A percentile compares a stretch with the other conserved stretches of the same genome.
These are phyloP conservation scores for Parapsyche elsis DNA, from an alignment of 1,140 invertebrate genomes.

Conservation along the genomic window DNA sequence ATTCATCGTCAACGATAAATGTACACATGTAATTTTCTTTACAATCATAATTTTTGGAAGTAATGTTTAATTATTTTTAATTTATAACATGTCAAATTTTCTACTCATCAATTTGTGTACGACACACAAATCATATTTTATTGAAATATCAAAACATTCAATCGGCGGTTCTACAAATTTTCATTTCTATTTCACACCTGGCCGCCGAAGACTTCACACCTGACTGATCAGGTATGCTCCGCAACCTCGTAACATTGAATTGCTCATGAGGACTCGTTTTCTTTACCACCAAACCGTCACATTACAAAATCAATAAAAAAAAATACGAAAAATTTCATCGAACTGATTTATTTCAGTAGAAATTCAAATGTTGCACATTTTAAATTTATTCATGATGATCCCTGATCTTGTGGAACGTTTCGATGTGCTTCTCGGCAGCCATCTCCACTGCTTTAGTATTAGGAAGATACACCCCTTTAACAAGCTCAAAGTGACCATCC, in stretches of 20 bases:
- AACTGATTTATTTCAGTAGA: not conserved
- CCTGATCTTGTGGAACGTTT: not conserved
- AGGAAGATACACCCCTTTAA: not conserved
- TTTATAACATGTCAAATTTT: too few species aligned
- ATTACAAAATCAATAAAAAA: not conserved
- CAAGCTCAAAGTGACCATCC: not conserved
- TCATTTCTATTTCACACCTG: slow-evolving; percentile 11
- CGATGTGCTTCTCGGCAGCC: not conserved
- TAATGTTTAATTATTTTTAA: too few species aligned
- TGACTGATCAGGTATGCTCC: not conserved
- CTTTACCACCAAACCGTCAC: slow-evolving; percentile 9
- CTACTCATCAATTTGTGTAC: not conserved
- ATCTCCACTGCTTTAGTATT: not conserved
- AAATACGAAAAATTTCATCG: not conserved
- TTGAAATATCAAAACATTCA: too few species aligned
- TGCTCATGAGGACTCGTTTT: slow-evolving; percentile 2
- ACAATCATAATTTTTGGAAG: too few species aligned
- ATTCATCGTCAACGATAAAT: too few species aligned
- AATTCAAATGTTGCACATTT: too few species aligned
- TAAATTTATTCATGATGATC: not conserved
- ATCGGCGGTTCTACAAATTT: not conserved
- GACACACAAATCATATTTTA: not conserved
- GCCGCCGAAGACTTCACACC: slow-evolving; percentile 2
- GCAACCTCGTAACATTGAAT: slow-evolving; percentile 25
- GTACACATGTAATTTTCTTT: too few species aligned